Base-by-base conservation (phyloP, 1,140 invertebrate species). In the Trichogramma pretiosum region DNA sequence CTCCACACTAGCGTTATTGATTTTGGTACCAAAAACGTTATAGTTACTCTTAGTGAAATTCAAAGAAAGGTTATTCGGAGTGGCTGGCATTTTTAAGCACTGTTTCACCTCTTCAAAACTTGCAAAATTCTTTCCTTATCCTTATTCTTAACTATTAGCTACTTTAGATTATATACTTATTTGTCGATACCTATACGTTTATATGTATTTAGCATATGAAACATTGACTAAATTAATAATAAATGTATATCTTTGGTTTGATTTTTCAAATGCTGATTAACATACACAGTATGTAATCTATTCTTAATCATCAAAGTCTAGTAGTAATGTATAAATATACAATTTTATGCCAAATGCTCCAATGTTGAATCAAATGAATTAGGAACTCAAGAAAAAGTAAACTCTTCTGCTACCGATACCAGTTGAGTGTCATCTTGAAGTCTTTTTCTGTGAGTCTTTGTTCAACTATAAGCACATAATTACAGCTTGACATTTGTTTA, bases 361-460 rank as follows among this genome's bases (percentile, higher is more conserved):
- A 21, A 17, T 35, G 32, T 40, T 51, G 37, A 51, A 41, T 41
- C 24, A 7, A 36, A 26, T 34, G 14, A 46, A 38, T n/a, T 42
- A 52, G 36, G 49, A 52, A 52, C 39, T 47, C 21, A 47, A 43
- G 13, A 26, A 47, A 47, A 47, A 32, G 37, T 44, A 40, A 55
- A 53, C 53, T 36, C 67, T 59, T 70, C 69, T 72, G 69, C 69
- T 72, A 72, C 69, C 69, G 69, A 65, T 63, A 70, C 64, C 62
- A 65, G 52, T 62, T 56, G 21, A 60, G 61, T 50, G 61, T 56
- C 65, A 64, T 63, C 52, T 61, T 60, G 47, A 57, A 56, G 33
- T 60, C 53, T 56, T 48, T 67, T 47, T 50, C 57, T 48, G 53
- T 38, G 41, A 50, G 48, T 48, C 50, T 56, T 40, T n/a, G n/a